Conservation (phyloP, 2,797 vertebrate species). For the Danio kyathit region DNA sequence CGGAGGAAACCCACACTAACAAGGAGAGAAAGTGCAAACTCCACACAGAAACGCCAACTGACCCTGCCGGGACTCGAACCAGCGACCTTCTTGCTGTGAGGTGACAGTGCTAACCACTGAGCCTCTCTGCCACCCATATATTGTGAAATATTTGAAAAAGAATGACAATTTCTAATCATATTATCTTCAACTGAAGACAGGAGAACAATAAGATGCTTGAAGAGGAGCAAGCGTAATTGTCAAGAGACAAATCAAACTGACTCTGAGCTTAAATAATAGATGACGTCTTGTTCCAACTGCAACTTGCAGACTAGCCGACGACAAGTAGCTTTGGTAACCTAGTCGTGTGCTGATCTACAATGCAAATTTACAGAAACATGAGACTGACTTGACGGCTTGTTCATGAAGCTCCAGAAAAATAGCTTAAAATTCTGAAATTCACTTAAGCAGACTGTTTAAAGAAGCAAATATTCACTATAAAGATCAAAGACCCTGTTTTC, state of each 20-base stretch:
- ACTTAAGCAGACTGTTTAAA: neutral
- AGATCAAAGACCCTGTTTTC: neutral
- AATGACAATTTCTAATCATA: too few relatives aligned
- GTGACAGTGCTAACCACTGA: too few relatives aligned
- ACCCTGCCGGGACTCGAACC: too few relatives aligned
- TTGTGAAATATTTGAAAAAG: too few relatives aligned
- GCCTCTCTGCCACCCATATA: too few relatives aligned
- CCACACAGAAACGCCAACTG: too few relatives aligned
- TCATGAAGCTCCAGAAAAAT: neutral
- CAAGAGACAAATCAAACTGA: slow-evolving; percentile 37
- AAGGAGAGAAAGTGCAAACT: too few relatives aligned
- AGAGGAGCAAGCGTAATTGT: neutral
- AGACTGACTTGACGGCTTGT: neutral
- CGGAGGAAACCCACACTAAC: too few relatives aligned
- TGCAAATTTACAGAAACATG: slow-evolving; percentile 38
- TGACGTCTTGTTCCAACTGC: slow-evolving; percentile 54
- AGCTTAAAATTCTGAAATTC: neutral
- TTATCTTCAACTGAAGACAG: neutral
- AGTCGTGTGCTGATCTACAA: slow-evolving; percentile 47
- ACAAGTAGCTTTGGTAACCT: slow-evolving; percentile 49
- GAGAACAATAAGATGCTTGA: neutral
- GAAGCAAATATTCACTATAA: neutral
- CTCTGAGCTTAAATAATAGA: slow-evolving; percentile 72
- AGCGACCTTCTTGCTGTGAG: too few relatives aligned
- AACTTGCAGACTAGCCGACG: slow-evolving; percentile 56